Evolutionary conservation across 2,113 vertebrate species (phyloP), one percentile per base, ranked within the genome.

Genomic region (Etheostoma spectabile): DNA sequence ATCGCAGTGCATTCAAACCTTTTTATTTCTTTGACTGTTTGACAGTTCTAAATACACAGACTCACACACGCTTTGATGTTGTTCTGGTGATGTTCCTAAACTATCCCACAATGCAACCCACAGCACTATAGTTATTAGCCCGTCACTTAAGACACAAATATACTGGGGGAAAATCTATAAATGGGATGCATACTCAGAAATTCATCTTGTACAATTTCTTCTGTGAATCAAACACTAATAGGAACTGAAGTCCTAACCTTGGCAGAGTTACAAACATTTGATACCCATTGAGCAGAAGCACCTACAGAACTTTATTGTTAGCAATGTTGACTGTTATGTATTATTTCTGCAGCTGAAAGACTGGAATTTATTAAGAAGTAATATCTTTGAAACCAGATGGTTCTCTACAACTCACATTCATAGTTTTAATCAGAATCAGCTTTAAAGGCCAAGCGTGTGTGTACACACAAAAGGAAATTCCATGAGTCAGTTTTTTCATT

Each of bases 361-460:
- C 75, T 80, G 79, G 48, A 65, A 74, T 73, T 38, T 33, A 77
- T 83, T 76, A 86, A 63, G 48, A 70, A 74, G 63, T 24, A 53
- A 86, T 74, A 76, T 77, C 59, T 81, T 10, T 52, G 30, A 77
- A 66, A 15, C 67, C 49, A 63, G 30, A 45, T 72, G 61, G 49
- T 73, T 79, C 52, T 66, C 3, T 14, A 16, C 5, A 42, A 27
- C 79, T 38, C 63, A 45, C 30, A 65, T 74, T 89, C 80, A 81
- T 69, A 30, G 8, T 27, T 21, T 42, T 22, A 59, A 42, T 69
- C 11, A 52, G 46, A 49, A 18, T 11, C 42, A 35, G 33, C 49
- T 75, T 53, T n/a, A 56, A n/a, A 27, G 21, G 49, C 49, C 27
- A 42, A 22, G 46, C 12, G 18, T 24, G 24, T 42, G 22, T 53